Conservation (phyloP, 2,888 invertebrate species). For the Agrochola circellaris region DNA sequence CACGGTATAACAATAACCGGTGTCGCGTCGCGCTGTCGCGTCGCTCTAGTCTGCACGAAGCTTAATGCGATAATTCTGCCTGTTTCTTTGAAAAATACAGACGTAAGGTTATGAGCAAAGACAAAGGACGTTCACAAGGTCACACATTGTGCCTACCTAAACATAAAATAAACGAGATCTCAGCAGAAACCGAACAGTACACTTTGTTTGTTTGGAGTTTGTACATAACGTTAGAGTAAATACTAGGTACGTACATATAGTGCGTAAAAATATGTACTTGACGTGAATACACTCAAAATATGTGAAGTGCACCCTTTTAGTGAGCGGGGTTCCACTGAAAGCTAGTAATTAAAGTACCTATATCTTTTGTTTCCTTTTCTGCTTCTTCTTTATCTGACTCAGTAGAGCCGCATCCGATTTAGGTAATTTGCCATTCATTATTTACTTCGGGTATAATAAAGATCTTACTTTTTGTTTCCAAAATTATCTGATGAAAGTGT, state of each 20-base stretch:
- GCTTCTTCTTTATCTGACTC: not conserved
- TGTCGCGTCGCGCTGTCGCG: too few relatives aligned
- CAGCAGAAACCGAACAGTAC: slow-evolving; percentile 26
- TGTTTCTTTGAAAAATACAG: not conserved
- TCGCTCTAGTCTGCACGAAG: too few relatives aligned
- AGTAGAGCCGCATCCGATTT: not conserved
- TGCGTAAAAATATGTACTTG: slow-evolving; percentile 53
- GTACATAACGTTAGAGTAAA: slow-evolving; percentile 36
- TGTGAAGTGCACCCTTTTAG: slow-evolving; percentile 68
- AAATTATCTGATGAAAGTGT: too few relatives aligned
- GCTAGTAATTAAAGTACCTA: slow-evolving; percentile 13
- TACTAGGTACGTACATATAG: slow-evolving; percentile 14
- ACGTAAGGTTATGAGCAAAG: not conserved
- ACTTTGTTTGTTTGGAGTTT: not conserved
- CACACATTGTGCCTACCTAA: not conserved
- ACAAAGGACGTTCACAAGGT: slow-evolving; percentile 1
- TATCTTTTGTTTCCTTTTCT: not conserved
- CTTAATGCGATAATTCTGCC: not conserved
- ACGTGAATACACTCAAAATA: slow-evolving; percentile 51
- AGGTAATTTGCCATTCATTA: not conserved
- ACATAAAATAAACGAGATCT: slow-evolving; percentile 34
- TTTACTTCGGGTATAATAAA: too few relatives aligned
- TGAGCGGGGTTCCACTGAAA: slow-evolving; percentile 18
- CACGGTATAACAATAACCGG: too few relatives aligned
- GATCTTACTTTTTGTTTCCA: too few relatives aligned